A percentile compares a stretch with the other conserved stretches of the same genome.
phyloP scores from a whole-genome alignment of 92 coral and sea anemone genomes.

The Actinernus sp. region DNA sequence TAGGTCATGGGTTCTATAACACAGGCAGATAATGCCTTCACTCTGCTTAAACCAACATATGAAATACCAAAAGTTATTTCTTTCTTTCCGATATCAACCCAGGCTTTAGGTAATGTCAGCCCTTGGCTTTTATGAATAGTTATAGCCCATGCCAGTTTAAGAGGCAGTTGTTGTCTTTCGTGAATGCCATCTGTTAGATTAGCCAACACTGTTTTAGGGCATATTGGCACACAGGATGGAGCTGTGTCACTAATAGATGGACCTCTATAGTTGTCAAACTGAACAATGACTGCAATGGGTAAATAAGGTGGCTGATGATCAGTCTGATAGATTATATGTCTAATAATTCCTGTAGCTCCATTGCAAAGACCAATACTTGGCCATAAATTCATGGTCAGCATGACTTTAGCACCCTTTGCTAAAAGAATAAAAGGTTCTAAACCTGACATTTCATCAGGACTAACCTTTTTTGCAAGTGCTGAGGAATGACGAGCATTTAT shows the following conservation, averaged over 20 bases:
- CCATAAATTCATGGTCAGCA: constrained; percentile 61
- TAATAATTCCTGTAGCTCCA: constrained; percentile 55
- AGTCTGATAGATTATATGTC: constrained; percentile 27
- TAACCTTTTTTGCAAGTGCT: constrained; percentile 43
- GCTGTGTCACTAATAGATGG: constrained; percentile 55
- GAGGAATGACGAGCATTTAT: too few species aligned
- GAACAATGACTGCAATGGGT: constrained; percentile 13
- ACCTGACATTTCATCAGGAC: constrained; percentile 65
- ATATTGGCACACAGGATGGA: constrained; percentile 45
- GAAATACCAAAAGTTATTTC: constrained; percentile 15
- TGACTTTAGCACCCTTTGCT: constrained; percentile 43
- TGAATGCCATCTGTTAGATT: constrained; percentile 29
- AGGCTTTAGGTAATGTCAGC: constrained; percentile 10
- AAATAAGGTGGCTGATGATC: constrained; percentile 8
- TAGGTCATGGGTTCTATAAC: constrained; percentile 54
- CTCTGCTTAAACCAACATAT: constrained; percentile 28
- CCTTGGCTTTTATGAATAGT: constrained; percentile 20
- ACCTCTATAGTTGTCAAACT: constrained; percentile 44
- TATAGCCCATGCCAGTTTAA: constrained; percentile 7
- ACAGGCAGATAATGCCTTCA: constrained; percentile 21
- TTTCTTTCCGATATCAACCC: constrained; percentile 11
- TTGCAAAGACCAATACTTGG: constrained; percentile 56
- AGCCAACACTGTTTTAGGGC: constrained; percentile 29
- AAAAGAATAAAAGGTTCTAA: constrained; percentile 42
- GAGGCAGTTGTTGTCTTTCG: constrained; percentile 8